Evolutionary conservation across 2,888 invertebrate genomes (phyloP), one percentile per base, ranked within the genome.

Genomic region (Orthonevra nobilis): DNA sequence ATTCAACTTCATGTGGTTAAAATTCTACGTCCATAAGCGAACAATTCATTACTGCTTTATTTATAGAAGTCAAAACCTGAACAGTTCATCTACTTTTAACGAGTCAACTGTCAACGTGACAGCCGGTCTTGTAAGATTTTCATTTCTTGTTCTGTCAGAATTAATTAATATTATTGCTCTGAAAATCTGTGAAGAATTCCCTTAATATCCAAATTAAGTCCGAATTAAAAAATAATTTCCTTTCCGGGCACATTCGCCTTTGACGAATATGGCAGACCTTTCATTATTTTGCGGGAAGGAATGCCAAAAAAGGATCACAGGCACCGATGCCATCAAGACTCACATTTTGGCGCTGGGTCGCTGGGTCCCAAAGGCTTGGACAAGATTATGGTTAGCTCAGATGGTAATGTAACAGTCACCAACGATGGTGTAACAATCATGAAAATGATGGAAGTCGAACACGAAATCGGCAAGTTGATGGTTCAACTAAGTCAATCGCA

Each of bases 371-470:
- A 97, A 85, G 97, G 99, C 14, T 90, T 99, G 74, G 99, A 99
- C 89, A 99, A 99, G 90, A 94, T 99, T 92, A 94, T 99, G 94
- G 97, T 99, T 0, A 96, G 96, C 6, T 91, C 96, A 0, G 99
- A 99, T 88, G 99, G 99, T 20, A 99, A 99, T 84, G 95, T 99
- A 1, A 97, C 97, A 0, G 96, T 98, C 36, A 99, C 99, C 40
- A 99, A 99, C 86, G 99, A 99, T 90, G 99, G 99, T 17, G 99
- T 99, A n/a, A 99, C 99, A 0, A 99, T 99, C 85, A 91, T 99
- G 83, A 97, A 98, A 89, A 92, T 96, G 90, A 99, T 99, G 99
- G 99, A 99, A 87, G 97, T 99, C 3, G 98, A 99, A 20, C 98
- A 99, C 88, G 96, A 98, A 91, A 97, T 99, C 83, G 99, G 97